A percentile compares a stretch with the other conserved stretches of the same genome.
phyloP scores from a whole-genome alignment of 1,140 invertebrate species.

The Geopemphigus sp. region DNA sequence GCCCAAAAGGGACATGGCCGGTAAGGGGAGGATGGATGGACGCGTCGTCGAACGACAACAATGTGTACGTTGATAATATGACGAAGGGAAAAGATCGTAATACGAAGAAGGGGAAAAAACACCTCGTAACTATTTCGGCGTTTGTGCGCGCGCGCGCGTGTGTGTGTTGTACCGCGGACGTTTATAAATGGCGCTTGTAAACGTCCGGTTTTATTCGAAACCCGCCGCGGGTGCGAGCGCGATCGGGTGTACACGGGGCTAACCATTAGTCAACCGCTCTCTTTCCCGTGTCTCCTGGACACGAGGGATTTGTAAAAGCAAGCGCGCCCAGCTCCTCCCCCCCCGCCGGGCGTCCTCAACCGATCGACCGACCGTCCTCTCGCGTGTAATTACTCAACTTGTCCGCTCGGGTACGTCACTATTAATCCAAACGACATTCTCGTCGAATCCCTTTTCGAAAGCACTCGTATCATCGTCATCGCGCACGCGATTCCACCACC shows the following conservation, averaged over 20 bases:
- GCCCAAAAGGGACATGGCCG: too few relatives aligned
- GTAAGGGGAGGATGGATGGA: background rate
- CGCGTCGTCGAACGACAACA: background rate
- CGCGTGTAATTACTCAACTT: conserved; percentile 42
- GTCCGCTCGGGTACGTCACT: conserved; percentile 37
- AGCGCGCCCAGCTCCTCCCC: background rate
- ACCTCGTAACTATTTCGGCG: conserved; percentile 18
- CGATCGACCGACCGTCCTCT: background rate
- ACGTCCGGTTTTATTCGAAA: conserved; percentile 35
- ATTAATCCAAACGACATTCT: conserved; percentile 47
- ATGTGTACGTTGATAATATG: too few relatives aligned
- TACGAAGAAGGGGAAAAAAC: conserved; percentile 1
- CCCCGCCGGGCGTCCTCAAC: background rate
- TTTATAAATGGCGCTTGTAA: conserved; percentile 40
- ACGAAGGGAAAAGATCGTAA: background rate
- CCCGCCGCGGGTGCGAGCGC: background rate
- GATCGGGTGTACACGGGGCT: background rate
- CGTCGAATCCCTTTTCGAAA: conserved; percentile 39
- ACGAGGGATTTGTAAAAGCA: conserved; percentile 35
- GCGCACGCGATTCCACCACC: background rate
- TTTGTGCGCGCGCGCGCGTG: too few relatives aligned
- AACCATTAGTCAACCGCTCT: conserved; percentile 39
- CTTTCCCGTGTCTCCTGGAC: conserved; percentile 6
- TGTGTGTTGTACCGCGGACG: background rate
- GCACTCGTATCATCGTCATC: conserved; percentile 16